Evolutionary conservation across 2,113 vertebrate species (phyloP), one percentile per base, ranked within the genome.

Genomic region (Pleuronectes platessa): DNA sequence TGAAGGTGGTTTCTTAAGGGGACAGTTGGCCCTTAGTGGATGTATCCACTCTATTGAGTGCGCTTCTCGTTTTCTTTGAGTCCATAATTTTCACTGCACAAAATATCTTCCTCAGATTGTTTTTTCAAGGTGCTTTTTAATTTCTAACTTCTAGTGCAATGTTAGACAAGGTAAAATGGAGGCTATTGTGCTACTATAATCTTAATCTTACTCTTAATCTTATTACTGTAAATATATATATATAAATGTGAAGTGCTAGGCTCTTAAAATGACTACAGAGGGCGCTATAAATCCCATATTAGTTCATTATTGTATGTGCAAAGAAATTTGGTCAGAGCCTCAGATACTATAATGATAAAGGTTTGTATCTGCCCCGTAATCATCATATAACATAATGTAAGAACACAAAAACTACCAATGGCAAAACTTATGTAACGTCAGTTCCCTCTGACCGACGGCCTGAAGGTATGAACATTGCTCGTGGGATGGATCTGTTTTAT

Each of bases 221-320:
- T n/a, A n/a, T n/a, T n/a, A 40, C 4, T 54, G 20, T 54, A 13
- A 5, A 3, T 17, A 3, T 47, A 2, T 5, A 60, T 0, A 15
- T 62, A 27, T 27, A 27, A 4, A 27, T 62, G 1, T 59, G 7
- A 68, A 20, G 26, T 79, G 79, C 23, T 23, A 59, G 73, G 24
- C 42, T 60, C 15, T 12, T 15, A 24, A 56, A 61, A 2, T 3
- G 27, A n/a, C 79, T 21, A 68, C 79, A 87, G 87, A 80, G 76
- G 85, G 82, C 37, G 79, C 76, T 68, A 69, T 13, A 83, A 72
- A 59, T 53, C 56, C 47, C 4, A 12, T 59, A 31, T 8, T 31
- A 35, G n/a, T 24, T 66, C 3, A 59, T 18, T 2, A 18, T 26
- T 31, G 31, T 8, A 71, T 67, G 31, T 31, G 13, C 15, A 15